These are phyloP conservation scores for Drosophila paucipuncta DNA, from an alignment of 2,888 invertebrate species.

Conservation along the genomic window DNA sequence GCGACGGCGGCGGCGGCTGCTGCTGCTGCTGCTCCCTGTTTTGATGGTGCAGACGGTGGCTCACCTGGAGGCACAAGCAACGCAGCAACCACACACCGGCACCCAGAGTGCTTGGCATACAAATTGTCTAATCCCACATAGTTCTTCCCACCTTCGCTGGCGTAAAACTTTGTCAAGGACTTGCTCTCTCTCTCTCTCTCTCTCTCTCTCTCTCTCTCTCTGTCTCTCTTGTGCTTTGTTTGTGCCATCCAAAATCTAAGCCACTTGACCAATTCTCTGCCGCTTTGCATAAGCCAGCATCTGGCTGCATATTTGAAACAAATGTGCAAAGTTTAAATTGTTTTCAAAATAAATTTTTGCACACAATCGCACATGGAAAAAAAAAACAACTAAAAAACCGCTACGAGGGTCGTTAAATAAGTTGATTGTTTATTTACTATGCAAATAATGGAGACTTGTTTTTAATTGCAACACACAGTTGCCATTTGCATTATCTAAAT, in stretches of 20 bases:
- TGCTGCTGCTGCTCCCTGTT: constrained; percentile 9
- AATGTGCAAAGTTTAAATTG: constrained; percentile 83
- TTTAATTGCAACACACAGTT: background rate
- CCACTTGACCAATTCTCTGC: constrained; percentile 63
- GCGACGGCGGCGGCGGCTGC: constrained; percentile 2
- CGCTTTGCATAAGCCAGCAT: constrained; percentile 60
- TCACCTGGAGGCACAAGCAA: constrained; percentile 11
- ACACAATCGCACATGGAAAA: constrained; percentile 24
- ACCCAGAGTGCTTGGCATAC: constrained; percentile 56
- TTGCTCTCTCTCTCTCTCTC: constrained; percentile 10
- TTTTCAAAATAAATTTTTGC: constrained; percentile 74
- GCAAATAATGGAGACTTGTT: background rate
- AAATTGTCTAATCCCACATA: constrained; percentile 80
- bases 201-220: constrained; percentile 12
- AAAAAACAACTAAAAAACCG: constrained; percentile 4
- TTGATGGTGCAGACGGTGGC: constrained; percentile 7
- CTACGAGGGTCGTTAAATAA: constrained; percentile 25
- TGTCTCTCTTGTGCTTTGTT: background rate
- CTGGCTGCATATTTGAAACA: constrained; percentile 75
- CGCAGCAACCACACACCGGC: constrained; percentile 39
- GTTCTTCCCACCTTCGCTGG: constrained; percentile 76
- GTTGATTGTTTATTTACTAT: constrained; percentile 1
- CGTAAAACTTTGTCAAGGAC: constrained; percentile 50
- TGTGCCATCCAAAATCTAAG: constrained; percentile 62
- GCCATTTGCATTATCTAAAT: background rate